These are phyloP conservation scores for Zootoca vivipara DNA, from an alignment of 2,113 vertebrate species.

Conservation along the genomic window DNA sequence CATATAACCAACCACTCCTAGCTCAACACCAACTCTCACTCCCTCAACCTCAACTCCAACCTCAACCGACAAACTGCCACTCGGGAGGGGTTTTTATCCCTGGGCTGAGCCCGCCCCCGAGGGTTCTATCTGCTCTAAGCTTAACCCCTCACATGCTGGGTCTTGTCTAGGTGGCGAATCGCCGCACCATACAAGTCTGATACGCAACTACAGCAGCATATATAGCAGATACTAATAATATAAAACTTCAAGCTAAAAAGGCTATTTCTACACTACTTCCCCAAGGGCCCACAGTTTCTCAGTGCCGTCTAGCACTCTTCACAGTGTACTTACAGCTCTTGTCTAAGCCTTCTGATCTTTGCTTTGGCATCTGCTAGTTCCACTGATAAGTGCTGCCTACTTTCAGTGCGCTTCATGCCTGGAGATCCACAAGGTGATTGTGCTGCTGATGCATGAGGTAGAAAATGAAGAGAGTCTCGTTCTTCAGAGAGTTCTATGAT, in stretches of 20 bases:
- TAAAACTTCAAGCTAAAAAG: not conserved
- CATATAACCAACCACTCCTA: too few relatives aligned
- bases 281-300: not conserved
- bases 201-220: not conserved
- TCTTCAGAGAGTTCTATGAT: constrained; percentile 95
- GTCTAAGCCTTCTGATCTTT: constrained; percentile 92
- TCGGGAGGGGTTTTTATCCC: too few relatives aligned
- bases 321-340: constrained; percentile 91
- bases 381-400: constrained; percentile 94
- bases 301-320: not conserved
- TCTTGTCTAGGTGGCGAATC: too few relatives aligned
- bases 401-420: constrained; percentile 94
- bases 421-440: constrained; percentile 91
- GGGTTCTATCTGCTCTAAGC: too few relatives aligned
- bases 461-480: constrained; percentile 89
- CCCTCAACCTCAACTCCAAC: too few relatives aligned
- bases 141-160: too few relatives aligned
- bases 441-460: constrained; percentile 79
- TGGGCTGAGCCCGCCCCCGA: too few relatives aligned
- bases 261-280: not conserved
- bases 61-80: too few relatives aligned
- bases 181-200: not conserved
- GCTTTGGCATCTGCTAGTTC: constrained; percentile 98
- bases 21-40: too few relatives aligned
- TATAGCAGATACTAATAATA: not conserved